A percentile compares a stretch with the other conserved stretches of the same genome.
Conservation (phyloP, 2,797 vertebrate genomes). For the Melanotaenia nigrans region DNA sequence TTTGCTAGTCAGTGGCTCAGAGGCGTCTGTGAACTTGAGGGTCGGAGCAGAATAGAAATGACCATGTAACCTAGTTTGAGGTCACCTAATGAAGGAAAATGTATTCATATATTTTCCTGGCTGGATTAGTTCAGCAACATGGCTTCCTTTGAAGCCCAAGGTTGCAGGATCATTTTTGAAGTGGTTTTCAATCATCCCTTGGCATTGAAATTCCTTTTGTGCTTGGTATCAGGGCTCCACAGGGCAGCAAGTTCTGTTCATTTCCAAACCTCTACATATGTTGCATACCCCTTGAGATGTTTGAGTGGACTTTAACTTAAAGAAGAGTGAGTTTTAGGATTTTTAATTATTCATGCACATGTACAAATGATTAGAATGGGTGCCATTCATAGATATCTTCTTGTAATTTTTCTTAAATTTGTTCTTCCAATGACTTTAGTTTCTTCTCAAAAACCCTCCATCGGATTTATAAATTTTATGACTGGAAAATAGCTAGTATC, state of each 20-base stretch:
- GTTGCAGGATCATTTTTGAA: constrained; percentile 78
- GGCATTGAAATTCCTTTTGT: constrained; percentile 73
- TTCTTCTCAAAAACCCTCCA: too few species aligned
- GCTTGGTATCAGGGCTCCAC: constrained; percentile 51
- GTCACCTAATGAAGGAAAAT: constrained; percentile 80
- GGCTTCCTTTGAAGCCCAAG: constrained; percentile 78
- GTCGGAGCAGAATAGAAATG: constrained; percentile 76
- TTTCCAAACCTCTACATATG: constrained; percentile 49
- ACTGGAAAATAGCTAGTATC: too few species aligned
- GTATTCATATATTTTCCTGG: constrained; percentile 79
- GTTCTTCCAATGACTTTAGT: too few species aligned
- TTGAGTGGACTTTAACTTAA: constrained; percentile 27
- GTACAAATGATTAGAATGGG: neutral
- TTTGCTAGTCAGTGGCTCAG: constrained; percentile 72
- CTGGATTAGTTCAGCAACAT: constrained; percentile 76
- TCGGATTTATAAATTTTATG: too few species aligned
- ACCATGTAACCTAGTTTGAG: constrained; percentile 78
- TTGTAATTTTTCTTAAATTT: too few species aligned
- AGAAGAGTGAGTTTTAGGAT: constrained; percentile 29
- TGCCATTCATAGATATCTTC: too few species aligned
- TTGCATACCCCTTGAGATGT: constrained; percentile 21
- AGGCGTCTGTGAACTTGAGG: constrained; percentile 76
- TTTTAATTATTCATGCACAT: constrained; percentile 18
- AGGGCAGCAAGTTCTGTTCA: constrained; percentile 61
- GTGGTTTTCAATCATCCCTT: constrained; percentile 79